Percentiles rank a stretch among this genome's conserved stretches.
Evolutionary conservation across 1,140 invertebrate genomes (phyloP).

Genomic region (Aphelinus atriplicis): DNA sequence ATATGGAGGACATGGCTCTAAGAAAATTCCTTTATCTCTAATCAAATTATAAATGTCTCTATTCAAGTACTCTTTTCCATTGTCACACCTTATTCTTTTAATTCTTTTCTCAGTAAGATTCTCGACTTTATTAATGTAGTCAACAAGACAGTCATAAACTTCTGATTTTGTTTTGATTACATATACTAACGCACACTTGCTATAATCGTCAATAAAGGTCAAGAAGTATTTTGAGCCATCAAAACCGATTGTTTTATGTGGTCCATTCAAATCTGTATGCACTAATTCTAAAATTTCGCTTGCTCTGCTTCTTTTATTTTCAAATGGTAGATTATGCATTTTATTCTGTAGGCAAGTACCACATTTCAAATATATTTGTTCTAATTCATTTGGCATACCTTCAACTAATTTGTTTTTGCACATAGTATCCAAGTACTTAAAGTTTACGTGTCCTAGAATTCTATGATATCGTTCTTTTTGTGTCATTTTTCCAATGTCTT

Average conservation of each 20-base stretch:
- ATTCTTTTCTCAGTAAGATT: conserved; percentile 7
- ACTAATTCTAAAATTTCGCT: conserved; percentile 1
- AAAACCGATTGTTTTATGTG: background rate
- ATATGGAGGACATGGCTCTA: conserved; percentile 38
- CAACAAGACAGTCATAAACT: conserved; percentile 13
- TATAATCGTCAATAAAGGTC: conserved; percentile 3
- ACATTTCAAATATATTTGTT: conserved; percentile 10
- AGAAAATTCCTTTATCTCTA: conserved; percentile 39
- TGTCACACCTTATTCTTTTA: conserved; percentile 41
- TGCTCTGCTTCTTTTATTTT: background rate
- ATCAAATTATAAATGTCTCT: conserved; percentile 32
- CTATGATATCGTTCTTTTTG: conserved; percentile 10
- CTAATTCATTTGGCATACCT: conserved; percentile 9
- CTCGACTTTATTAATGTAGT: background rate
- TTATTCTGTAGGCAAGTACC: conserved; percentile 8
- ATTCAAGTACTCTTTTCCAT: conserved; percentile 43
- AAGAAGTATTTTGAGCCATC: conserved; percentile 5
- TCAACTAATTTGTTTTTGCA: conserved; percentile 10
- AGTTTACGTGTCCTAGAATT: conserved; percentile 5
- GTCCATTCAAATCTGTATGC: conserved; percentile 6
- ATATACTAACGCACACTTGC: background rate
- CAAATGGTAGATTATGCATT: background rate
- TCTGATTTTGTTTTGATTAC: conserved; percentile 5
- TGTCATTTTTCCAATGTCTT: background rate
- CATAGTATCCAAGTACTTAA: background rate